A percentile compares a stretch with the other conserved stretches of the same genome.
phyloP scores from a whole-genome alignment of 1,140 invertebrate species.

The Bacillus rossius region DNA sequence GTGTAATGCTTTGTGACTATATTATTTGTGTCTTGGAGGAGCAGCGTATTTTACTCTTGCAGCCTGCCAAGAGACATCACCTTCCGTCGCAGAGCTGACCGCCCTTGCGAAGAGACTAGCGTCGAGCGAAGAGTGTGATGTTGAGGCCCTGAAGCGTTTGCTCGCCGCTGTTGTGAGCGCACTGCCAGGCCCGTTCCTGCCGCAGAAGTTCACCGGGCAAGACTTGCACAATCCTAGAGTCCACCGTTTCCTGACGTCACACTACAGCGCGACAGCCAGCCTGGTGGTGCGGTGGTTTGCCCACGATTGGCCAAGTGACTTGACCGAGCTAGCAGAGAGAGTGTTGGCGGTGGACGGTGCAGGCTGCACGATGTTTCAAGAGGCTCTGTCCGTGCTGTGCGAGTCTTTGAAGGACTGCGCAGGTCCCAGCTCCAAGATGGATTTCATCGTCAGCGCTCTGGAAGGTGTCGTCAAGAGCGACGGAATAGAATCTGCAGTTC shows the following conservation, averaged over 20 bases:
- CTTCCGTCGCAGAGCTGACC: background rate
- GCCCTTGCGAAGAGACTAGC: background rate
- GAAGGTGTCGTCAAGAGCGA: slow-evolving; percentile 51
- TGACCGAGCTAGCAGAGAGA: slow-evolving; percentile 36
- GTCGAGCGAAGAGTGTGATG: background rate
- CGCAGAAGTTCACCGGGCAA: slow-evolving; percentile 50
- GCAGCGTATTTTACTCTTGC: slow-evolving; percentile 10
- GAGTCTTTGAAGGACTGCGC: slow-evolving; percentile 41
- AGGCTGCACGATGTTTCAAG: slow-evolving; percentile 42
- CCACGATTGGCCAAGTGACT: slow-evolving; percentile 44
- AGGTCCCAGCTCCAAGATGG: slow-evolving; percentile 20
- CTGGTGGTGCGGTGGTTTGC: slow-evolving; percentile 44
- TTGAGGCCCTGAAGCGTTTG: slow-evolving; percentile 23
- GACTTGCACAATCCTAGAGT: slow-evolving; percentile 38
- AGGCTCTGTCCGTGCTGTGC: slow-evolving; percentile 44
- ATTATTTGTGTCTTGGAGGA: too few relatives aligned
- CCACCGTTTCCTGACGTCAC: slow-evolving; percentile 35
- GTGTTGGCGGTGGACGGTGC: slow-evolving; percentile 49
- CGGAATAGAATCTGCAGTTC: slow-evolving; percentile 45
- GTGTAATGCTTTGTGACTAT: too few relatives aligned
- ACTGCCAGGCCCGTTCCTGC: slow-evolving; percentile 56
- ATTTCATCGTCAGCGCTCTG: slow-evolving; percentile 41
- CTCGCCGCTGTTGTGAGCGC: slow-evolving; percentile 27
- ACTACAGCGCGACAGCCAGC: slow-evolving; percentile 44
- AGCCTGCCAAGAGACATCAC: background rate